Base-by-base conservation (phyloP, 2,888 invertebrate genomes). In the Protula sp. region DNA sequence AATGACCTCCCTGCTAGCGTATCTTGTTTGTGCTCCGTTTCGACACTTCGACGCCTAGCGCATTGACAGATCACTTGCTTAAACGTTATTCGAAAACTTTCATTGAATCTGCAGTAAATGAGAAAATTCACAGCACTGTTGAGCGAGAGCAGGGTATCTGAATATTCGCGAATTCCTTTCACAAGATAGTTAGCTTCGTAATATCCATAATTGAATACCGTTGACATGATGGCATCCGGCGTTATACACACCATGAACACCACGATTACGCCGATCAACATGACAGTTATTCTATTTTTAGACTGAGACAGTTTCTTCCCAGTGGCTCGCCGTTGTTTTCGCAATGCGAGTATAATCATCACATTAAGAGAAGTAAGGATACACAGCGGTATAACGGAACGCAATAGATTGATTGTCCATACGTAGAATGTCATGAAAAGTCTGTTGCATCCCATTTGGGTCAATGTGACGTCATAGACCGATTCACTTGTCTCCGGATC, bases 381-480 rank as follows among this genome's bases (percentile, higher is more conserved):
- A 22, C 75, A 66, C n/a, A 79, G 68, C 1, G 79, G 79, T 56
- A 79, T 72, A 24, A 78, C 70, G 3, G 76, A 75, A 2, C 78
- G 69, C 26, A 77, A 64, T 1, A 71, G 70, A 63, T 75, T 78
- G 61, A 76, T 76, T 26, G 75, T 67, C 75, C 77, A 76, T 5
- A 71, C 71, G 62, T 76, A 79, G 0, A 73, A 72, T 5, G 64
- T 64, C 72, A 74, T 74, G 61, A 78, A 75, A 19, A 58, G 59
- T 28, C 72, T 61, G 58, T 74, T 76, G 2, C 60, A 53, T 27
- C 78, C 77, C 3, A 79, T 62, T 3, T 62, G 58, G 5, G 75
- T 74, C 2, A 69, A 70, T 19, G 66, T 63, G n/a, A 75, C 65
- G 1, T 65, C 58, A 50, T 69, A 72, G 48, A 71, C 70, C 1